These are phyloP conservation scores for Scaptodrosophila lebanonensis DNA, from an alignment of 1,140 invertebrate genomes.

Conservation along the genomic window DNA sequence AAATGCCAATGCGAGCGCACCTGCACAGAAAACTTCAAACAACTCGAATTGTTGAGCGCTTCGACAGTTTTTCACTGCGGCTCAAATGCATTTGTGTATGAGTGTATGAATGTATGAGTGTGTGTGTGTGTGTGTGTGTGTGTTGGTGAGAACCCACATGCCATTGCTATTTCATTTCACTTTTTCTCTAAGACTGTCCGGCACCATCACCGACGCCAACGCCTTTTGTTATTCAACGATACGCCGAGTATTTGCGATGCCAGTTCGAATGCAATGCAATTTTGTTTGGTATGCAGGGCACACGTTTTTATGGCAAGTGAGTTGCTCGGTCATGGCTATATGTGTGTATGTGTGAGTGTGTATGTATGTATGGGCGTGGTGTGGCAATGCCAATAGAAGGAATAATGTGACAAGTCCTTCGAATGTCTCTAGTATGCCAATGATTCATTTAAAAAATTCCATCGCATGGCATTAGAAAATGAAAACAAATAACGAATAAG, in stretches of 20 bases:
- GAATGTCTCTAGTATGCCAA: too few species aligned
- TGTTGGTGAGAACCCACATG: too few species aligned
- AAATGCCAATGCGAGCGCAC: slow-evolving; percentile 14
- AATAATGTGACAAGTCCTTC: too few species aligned
- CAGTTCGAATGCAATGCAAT: slow-evolving; percentile 19
- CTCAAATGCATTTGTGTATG: background rate
- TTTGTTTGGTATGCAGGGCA: slow-evolving; percentile 19
- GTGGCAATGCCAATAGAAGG: slow-evolving; percentile 5
- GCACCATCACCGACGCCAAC: slow-evolving; percentile 1
- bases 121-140: background rate
- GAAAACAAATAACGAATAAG: slow-evolving; percentile 14
- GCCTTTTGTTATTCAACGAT: slow-evolving; percentile 9
- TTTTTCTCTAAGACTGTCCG: background rate
- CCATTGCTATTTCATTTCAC: too few species aligned
- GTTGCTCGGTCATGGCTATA: slow-evolving; percentile 5
- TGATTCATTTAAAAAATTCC: too few species aligned
- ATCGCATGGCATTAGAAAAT: too few species aligned
- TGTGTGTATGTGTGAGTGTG: background rate
- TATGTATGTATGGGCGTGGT: background rate
- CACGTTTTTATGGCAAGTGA: slow-evolving; percentile 1
- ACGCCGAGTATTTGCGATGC: too few species aligned
- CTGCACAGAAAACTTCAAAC: slow-evolving; percentile 16
- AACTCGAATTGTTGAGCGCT: slow-evolving; percentile 22
- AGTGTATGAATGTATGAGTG: background rate
- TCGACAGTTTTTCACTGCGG: slow-evolving; percentile 18